Conservation (phyloP, 2,888 invertebrate genomes). For the Abrostola triplasia region DNA sequence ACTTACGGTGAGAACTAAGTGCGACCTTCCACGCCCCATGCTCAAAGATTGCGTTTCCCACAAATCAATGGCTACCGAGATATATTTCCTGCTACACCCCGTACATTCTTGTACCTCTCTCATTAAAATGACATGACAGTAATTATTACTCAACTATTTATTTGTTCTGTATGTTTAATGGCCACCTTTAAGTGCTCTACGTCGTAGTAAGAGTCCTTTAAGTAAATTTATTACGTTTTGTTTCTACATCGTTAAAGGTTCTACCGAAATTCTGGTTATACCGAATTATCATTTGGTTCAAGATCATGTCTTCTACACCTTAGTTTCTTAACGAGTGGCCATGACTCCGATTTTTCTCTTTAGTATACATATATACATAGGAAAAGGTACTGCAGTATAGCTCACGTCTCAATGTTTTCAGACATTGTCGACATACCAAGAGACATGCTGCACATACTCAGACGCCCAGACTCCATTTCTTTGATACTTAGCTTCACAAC, state of each 20-base stretch:
- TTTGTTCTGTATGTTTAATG: conserved; percentile 24
- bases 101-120: conserved; percentile 18
- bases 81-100: conserved; percentile 55
- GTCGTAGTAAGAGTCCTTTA: conserved; percentile 23
- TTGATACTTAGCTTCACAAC: conserved; percentile 19
- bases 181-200: conserved; percentile 40
- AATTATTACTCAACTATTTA: conserved; percentile 28
- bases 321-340: conserved; percentile 3
- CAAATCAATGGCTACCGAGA: conserved; percentile 45
- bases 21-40: conserved; percentile 58
- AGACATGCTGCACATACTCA: neutral
- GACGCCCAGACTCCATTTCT: conserved; percentile 8
- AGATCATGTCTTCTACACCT: conserved; percentile 25
- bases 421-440: no score
- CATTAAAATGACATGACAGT: conserved; percentile 18
- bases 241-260: conserved; percentile 39
- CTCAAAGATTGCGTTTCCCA: conserved; percentile 51
- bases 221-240: conserved; percentile 42
- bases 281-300: conserved; percentile 33
- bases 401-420: conserved; percentile 4
- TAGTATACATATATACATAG: no score
- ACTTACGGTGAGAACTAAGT: conserved; percentile 19
- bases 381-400: no score
- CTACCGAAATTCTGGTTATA: no score
- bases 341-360: conserved; percentile 4